Evolutionary conservation across 2,113 vertebrate species (phyloP), one percentile per base, ranked within the genome.

Genomic region (Epinephelus cyanopodus): DNA sequence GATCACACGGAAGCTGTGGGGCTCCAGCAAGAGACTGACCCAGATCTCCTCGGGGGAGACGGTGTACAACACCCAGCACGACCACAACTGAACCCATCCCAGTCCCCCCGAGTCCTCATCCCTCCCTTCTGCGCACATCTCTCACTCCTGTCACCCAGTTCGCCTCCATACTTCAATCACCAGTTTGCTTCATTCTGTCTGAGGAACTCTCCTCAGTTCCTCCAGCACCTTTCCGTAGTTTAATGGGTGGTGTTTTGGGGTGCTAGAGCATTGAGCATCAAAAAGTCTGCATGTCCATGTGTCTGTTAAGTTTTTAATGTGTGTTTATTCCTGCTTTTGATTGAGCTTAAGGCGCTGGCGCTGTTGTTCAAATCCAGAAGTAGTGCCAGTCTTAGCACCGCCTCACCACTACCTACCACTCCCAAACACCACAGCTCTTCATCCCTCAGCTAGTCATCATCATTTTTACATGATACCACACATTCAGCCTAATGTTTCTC

Each of bases 1-100:
- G 95, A 97, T 99, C 92, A 97, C 97, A 48, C 95, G 98, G 95
- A 99, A 99, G 93, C 95, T 99, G 82, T 99, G 98, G 98, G 98
- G 98, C 90, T 97, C 98, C 93, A 98, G 96, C 95, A 99, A 97
- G 93, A 95, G 96, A 52, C 93, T 97, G 94, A 99, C 95, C 91
- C 97, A 98, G 95, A 97, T 99, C 92, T 99, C 98, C 79, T 96
- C 98, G 81, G 98, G 97, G 91, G 98, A 99, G 93, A 98, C 97
- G 47, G 96, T 97, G 95, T 99, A 99, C 96, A 97, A 97, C 92
- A 96, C 96, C 91, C 96, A 97, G 93, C 72, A 77, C 42, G 95
- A 95, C 92, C 92, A 87, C 90, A 93, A 94, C 89, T 96, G 96
- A 96, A 96, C 94, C 94, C 42, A 3, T n/a, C 85, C 89, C 27